phyloP scores from a whole-genome alignment of 2,888 invertebrate species.

The Stramonita haemastoma region DNA sequence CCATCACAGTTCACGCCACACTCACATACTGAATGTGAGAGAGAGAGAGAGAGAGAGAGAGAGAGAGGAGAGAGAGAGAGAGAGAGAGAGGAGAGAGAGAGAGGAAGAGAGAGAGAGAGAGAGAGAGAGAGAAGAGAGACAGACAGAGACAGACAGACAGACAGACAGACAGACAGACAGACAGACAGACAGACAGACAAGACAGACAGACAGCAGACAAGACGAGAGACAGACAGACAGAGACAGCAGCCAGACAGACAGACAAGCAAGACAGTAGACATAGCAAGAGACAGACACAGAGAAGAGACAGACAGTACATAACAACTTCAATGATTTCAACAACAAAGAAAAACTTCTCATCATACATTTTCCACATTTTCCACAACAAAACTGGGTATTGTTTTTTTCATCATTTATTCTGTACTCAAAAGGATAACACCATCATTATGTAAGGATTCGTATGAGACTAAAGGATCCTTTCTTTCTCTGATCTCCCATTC shows the following conservation, averaged over 20 bases:
- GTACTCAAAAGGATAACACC: neutral
- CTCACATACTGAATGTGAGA: neutral
- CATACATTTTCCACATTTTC: neutral
- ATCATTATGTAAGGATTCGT: neutral
- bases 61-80: neutral
- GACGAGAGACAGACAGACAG: no score
- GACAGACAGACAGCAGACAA: no score
- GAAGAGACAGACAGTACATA: neutral
- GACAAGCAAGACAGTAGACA: neutral
- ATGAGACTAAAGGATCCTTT: no score
- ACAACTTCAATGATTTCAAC: neutral
- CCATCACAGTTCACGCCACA: neutral
- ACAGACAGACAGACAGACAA: no score
- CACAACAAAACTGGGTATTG: neutral
- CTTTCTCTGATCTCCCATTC: neutral
- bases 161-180: no score
- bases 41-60: neutral
- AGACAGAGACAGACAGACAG: no score
- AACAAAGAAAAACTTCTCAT: neutral
- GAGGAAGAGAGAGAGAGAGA: neutral
- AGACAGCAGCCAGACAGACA: neutral
- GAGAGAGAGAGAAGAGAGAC: neutral
- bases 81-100: constrained; percentile 12
- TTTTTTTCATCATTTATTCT: neutral
- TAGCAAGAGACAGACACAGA: neutral